Evolutionary conservation across 1,140 invertebrate species (phyloP), one percentile per base, ranked within the genome.

Genomic region (Polyergus mexicanus): DNA sequence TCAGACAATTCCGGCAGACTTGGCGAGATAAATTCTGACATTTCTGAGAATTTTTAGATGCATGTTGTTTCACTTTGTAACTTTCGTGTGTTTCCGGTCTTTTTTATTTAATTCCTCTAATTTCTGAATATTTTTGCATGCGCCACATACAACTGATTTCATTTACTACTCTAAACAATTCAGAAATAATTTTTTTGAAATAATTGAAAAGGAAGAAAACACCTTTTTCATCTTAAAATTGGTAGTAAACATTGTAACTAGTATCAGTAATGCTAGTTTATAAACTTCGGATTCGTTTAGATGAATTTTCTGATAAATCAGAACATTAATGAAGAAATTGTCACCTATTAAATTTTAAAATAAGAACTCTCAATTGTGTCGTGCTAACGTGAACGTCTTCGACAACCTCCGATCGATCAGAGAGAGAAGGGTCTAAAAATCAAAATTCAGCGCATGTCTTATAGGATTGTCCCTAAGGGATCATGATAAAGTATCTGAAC

Each of bases 381-480:
- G 2, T 11, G 76, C 41, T 0, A 68, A 16, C 13, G 13, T 4
- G 25, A 56, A 58, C 41, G 13, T 80, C 22, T 69, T 32, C 16
- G 6, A 38, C n/a, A 56, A 68, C 41, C 47, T 80, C 11, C 5
- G 16, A n/a, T 80, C 10, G 58, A 41, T 69, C 25, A 41, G 41
- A 54, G 32, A 32, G 32, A 32, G 62, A 51, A 54, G n/a, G 22
- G 22, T 32, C 22, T 56, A 56, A 78, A 10, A 25, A 68, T 68
- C 22, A 28, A 28, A 69, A 80, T 80, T 69, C 77, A 69, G 66
- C 47, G 7, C 77, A 69, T 35, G 72, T 13, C 11, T 41, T 11
- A 69, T 56, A 41, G 44, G n/a, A 4, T 68, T 8, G 22, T 16
- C 3, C 11, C 19, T 65, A 6, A 35, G 60, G 11, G 19, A 63